Conservation (phyloP, 2,888 invertebrate genomes). For the Nymphalis polychloros region DNA sequence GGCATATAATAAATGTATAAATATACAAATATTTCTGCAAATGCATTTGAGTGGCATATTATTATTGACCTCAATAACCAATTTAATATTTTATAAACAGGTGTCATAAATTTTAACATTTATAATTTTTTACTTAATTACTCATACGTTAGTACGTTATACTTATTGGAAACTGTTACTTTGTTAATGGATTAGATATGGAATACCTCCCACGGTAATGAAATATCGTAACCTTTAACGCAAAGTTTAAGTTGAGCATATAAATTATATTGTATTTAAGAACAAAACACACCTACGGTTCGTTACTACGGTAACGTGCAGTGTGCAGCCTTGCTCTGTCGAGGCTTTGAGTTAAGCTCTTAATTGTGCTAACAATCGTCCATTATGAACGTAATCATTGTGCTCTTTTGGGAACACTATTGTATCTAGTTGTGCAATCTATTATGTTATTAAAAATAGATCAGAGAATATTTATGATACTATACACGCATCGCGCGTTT, state of each 20-base stretch:
- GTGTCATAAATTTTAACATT: no score
- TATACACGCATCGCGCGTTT: not conserved
- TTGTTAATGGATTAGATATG: not conserved
- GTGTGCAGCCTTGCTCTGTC: slow-evolving; percentile 59
- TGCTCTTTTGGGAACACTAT: slow-evolving; percentile 41
- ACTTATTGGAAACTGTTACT: slow-evolving; percentile 1
- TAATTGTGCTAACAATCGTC: slow-evolving; percentile 73
- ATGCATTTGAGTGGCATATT: not conserved
- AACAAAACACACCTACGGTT: slow-evolving; percentile 40
- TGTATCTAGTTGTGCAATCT: slow-evolving; percentile 39
- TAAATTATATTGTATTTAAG: slow-evolving; percentile 10
- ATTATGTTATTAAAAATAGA: slow-evolving; percentile 36
- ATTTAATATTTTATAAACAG: not conserved
- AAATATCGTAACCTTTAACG: slow-evolving; percentile 8
- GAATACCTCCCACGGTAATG: slow-evolving; percentile 2
- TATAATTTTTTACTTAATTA: no score
- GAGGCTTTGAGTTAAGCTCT: slow-evolving; percentile 58
- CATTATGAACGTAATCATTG: slow-evolving; percentile 56
- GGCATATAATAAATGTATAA: not conserved
- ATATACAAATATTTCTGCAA: not conserved
- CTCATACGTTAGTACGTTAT: not conserved
- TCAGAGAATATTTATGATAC: slow-evolving; percentile 22
- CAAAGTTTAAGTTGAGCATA: slow-evolving; percentile 5
- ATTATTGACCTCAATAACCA: slow-evolving; percentile 10
- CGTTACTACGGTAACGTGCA: slow-evolving; percentile 50